These are phyloP conservation scores for Sebastolobus altivelis DNA, from an alignment of 2,797 vertebrate species.

Conservation along the genomic window DNA sequence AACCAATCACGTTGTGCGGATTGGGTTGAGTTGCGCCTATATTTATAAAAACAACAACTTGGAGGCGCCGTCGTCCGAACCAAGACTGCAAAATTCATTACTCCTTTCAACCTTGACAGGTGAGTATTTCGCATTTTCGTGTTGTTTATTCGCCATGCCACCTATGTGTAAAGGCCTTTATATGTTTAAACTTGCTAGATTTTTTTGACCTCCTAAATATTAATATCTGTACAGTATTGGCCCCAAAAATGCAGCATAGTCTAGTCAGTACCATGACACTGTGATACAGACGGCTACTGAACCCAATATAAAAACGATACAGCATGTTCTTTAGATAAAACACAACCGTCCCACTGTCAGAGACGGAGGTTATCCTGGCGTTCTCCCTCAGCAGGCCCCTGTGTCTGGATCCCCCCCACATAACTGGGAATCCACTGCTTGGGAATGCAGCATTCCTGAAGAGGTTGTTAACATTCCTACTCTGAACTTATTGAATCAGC, in stretches of 20 bases:
- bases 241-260: background rate
- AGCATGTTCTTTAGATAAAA: conserved; percentile 19
- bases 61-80: too few species aligned
- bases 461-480: conserved; percentile 81
- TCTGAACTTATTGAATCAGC: conserved; percentile 78
- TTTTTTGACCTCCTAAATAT: background rate
- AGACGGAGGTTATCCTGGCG: conserved; percentile 30
- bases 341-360: conserved; percentile 14
- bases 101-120: too few species aligned
- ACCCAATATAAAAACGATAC: background rate
- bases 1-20: too few species aligned
- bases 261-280: background rate
- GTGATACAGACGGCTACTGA: background rate
- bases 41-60: too few species aligned
- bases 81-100: too few species aligned
- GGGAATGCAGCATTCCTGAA: conserved; percentile 79
- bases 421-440: conserved; percentile 67
- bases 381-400: conserved; percentile 60
- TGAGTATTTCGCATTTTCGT: too few species aligned
- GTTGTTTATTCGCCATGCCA: too few species aligned
- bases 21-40: too few species aligned
- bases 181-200: background rate
- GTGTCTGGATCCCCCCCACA: conserved; percentile 64
- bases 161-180: too few species aligned
- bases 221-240: background rate